Base-by-base conservation (phyloP, 2,888 invertebrate species). In the Actias luna region DNA sequence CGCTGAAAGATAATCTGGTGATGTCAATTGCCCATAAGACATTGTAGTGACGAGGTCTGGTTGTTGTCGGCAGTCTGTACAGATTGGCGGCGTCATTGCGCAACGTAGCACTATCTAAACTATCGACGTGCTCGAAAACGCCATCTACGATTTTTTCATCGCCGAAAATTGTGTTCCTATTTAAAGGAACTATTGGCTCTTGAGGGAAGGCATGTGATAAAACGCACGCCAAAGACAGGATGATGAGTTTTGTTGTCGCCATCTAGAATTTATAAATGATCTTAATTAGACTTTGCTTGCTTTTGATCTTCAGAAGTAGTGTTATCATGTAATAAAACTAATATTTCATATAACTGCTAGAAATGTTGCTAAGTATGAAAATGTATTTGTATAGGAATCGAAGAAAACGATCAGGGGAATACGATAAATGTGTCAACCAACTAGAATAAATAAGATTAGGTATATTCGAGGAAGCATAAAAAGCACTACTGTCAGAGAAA, bases 41-140 rank as follows among this genome's bases (percentile, higher is more conserved):
- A 0, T 87, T 77, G 70, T 95, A 96, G 31, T 84, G 82, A 0
- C 61, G 68, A 0, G 95, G 95, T 18, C 64, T 70, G 0, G 95
- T 89, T 0, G 88, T 87, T 0, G 73, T 86, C 0, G 94, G 93
- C 2, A 94, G 81, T 35, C 94, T 82, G 72, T 86, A 93, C 12
- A 77, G 69, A n/a, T 76, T 77, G 0, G 63, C 42, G 5, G 55
- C 62, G 14, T 65, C 72, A 31, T 75, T 71, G 5, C 67, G 67
- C 0, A 71, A 58, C 3, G 67, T 57, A 7, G 70, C 63, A 10
- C 65, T 69, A 16, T 67, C 65, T 29, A 69, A 71, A 4, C 62
- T 69, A 46, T 82, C 79, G 1, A 83, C 66, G 58, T 85, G 64
- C 66, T 90, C 89, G 60, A 92, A 92, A 25, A 84, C 73, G 65